A percentile compares a stretch with the other conserved stretches of the same genome.
Evolutionary conservation across 2,797 vertebrate genomes (phyloP).

Genomic region (Salmo trutta): DNA sequence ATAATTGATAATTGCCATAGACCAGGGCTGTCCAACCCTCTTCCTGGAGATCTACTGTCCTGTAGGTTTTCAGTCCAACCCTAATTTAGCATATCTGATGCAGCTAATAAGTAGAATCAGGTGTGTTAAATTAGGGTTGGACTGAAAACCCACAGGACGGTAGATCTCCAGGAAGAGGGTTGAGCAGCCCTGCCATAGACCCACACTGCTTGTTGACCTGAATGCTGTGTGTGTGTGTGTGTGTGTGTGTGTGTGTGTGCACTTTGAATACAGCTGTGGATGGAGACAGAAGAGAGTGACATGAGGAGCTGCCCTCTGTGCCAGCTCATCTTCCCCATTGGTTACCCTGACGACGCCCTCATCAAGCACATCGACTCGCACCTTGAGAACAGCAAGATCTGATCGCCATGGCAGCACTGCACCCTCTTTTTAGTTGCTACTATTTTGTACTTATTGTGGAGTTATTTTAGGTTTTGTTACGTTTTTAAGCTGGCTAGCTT

Average conservation of each 20-base stretch:
- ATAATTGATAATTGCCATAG: not conserved
- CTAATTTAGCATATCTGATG: no score
- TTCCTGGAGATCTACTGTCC: no score
- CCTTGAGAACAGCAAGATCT: constrained; percentile 99
- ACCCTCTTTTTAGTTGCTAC: constrained; percentile 41
- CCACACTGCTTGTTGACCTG: not conserved
- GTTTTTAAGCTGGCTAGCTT: constrained; percentile 34
- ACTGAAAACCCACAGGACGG: no score
- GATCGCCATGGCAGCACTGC: constrained; percentile 67
- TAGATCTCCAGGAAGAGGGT: no score
- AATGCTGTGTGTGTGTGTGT: constrained; percentile 1
- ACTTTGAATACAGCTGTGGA: constrained; percentile 83
- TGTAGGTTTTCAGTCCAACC: no score
- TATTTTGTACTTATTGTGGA: constrained; percentile 47
- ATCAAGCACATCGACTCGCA: constrained; percentile 99
- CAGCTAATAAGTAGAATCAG: no score
- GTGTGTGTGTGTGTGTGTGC: constrained; percentile 4
- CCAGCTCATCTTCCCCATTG: constrained; percentile 93
- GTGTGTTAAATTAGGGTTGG: no score
- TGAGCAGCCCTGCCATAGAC: not conserved
- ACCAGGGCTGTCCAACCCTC: no score
- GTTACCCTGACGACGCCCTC: constrained; percentile 94
- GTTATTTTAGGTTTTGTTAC: constrained; percentile 49
- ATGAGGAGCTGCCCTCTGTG: constrained; percentile 95
- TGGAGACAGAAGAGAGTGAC: constrained; percentile 92